Base-by-base conservation (phyloP, 2,888 invertebrate genomes). In the Anoplius nigerrimus region DNA sequence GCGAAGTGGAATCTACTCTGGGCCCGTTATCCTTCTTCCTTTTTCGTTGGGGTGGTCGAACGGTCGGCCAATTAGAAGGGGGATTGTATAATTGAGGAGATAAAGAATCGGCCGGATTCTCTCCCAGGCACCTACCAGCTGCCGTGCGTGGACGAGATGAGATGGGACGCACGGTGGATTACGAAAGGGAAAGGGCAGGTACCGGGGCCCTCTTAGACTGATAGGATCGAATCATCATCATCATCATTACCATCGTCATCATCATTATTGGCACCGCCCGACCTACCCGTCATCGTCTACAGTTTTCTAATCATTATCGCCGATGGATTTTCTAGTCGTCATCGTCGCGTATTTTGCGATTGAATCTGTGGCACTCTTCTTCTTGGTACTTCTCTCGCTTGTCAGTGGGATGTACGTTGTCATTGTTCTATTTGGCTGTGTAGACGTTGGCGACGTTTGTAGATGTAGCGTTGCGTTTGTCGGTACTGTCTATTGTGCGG, bases 41-140 rank as follows among this genome's bases (percentile, higher is more conserved):
- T 78, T 71, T 71, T 73, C 71, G 67, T 78, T 78, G 54, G 74
- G 78, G 79, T 78, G 76, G 78, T 73, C 78, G 69, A 61, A 66
- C 60, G 79, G 68, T 68, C 74, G 72, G 75, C 80, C 85, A 86
- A 86, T 87, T 87, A 86, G 83, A 81, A 80, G 75, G 78, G 80
- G 80, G 84, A 83, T 85, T 84, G 82, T 82, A 84, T 87, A 87
- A 87, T 87, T 86, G 86, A 83, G 77, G 76, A 83, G 86, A 86
- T 86, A 84, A 86, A 86, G 85, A 84, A 84, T 84, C 83, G 79
- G 82, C 55, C 61, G 82, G 81, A 83, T 86, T 86, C 85, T 84
- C 83, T 86, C 85, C 78, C 85, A 84, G 81, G 82, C 85, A 85
- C 81, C 84, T 82, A 84, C 83, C 86, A 85, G 86, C 87, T 86